phyloP scores from a whole-genome alignment of 2,888 invertebrate genomes.

The Diadegma fenestrale region DNA sequence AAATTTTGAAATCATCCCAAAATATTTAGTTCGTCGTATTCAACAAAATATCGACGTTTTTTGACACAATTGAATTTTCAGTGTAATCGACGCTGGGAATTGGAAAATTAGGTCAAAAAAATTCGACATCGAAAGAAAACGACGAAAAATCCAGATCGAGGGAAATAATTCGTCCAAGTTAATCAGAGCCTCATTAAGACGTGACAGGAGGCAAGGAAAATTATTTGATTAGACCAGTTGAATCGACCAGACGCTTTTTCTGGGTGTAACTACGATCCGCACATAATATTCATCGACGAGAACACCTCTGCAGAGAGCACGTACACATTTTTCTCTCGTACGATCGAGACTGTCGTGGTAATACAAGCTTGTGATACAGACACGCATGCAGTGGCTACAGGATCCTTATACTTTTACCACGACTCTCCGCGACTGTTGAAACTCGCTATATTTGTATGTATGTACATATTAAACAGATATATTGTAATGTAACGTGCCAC shows the following conservation, averaged over 20 bases:
- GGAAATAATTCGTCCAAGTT: too few species aligned
- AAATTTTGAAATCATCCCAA: too few species aligned
- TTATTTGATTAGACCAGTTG: too few species aligned
- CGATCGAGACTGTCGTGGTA: neutral
- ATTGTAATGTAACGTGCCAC: constrained; percentile 12
- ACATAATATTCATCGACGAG: constrained; percentile 12
- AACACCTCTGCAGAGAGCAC: constrained; percentile 26
- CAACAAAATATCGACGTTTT: too few species aligned
- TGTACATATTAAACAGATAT: neutral
- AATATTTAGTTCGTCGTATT: too few species aligned
- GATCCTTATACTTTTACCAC: constrained; percentile 31
- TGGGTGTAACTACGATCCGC: too few species aligned
- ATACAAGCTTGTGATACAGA: neutral
- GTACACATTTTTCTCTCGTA: constrained; percentile 19
- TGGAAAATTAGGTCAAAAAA: too few species aligned
- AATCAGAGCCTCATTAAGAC: too few species aligned
- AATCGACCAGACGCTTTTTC: too few species aligned
- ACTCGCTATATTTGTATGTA: neutral
- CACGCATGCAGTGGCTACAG: neutral
- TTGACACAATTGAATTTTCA: too few species aligned
- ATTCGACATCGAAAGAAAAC: neutral
- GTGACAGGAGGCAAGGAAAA: too few species aligned
- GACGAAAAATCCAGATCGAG: neutral
- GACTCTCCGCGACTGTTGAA: neutral
- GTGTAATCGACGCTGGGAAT: neutral